phyloP scores from a whole-genome alignment of 2,113 vertebrate species.

The Struthidea cinerea region DNA sequence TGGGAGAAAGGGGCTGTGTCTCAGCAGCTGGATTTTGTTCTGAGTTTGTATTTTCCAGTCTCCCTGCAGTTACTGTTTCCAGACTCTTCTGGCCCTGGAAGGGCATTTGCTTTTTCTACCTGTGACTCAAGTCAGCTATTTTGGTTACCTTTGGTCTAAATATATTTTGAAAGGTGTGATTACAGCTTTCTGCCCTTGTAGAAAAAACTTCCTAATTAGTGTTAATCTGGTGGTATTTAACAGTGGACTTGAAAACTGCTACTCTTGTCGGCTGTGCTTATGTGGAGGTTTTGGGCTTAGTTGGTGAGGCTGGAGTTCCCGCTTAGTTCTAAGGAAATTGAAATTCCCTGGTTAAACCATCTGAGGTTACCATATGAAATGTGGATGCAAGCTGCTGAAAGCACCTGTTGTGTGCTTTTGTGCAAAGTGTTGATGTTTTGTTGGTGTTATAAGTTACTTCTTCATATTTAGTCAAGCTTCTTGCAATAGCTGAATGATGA shows the following conservation, averaged over 20 bases:
- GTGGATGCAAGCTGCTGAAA: neutral
- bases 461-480: neutral
- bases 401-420: neutral
- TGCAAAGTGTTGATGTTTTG: neutral
- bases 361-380: neutral
- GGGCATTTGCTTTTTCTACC: rapidly evolving
- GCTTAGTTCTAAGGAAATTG: neutral
- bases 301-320: neutral
- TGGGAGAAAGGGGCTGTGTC: neutral
- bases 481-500: neutral
- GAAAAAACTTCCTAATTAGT: neutral
- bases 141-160: neutral
- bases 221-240: neutral
- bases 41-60: neutral
- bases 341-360: neutral
- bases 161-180: neutral
- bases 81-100: neutral
- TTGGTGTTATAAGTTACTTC: neutral
- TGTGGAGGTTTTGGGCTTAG: neutral
- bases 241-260: neutral
- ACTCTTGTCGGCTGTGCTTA: rapidly evolving
- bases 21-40: rapidly evolving
- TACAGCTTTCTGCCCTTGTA: neutral
- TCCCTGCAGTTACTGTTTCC: neutral
- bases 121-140: neutral